Base-by-base conservation (phyloP, 2,888 invertebrate genomes). In the Disparrhopalites patrizii region DNA sequence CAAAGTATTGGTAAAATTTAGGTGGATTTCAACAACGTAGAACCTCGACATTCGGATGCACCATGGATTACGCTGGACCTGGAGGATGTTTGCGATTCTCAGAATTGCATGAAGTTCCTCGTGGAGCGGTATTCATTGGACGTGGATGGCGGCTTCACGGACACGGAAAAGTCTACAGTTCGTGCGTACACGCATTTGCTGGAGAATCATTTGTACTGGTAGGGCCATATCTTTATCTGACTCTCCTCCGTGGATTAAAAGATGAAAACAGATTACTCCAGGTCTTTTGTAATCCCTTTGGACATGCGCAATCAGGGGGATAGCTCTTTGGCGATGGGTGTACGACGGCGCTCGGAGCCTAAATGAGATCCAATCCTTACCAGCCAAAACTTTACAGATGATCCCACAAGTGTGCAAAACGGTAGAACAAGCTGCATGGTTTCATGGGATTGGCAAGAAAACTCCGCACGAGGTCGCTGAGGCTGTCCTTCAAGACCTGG, bases 171-270 rank as follows among this genome's bases (percentile, higher is more conserved):
- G 23, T 50, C 70, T n/a, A 57, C 66, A 18, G 56, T 68, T 20
- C 60, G 64, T n/a, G 73, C 73, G 0, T 70, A 68, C 64, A 68
- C 55, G 13, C 74, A 74, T 56, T 56, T 74, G 3, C 60, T 74
- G 25, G 73, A 74, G 30, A 67, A 74, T 36, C 73, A 74, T 66
- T 56, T 74, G 31, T 73, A 72, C 62, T 74, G 74, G 73, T 73
- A 62, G 51, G 38, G 18, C 54, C 18, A 8, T 30, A 27, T 57
- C 3, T 38, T 38, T 25, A 25, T 25, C 57, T 27, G 58, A 3
- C n/a, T 23, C 4, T 54, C 47, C 18, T 7, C 8, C 8, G 20
- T 5, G 10, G 3, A 51, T 20, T 51, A 27, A 47, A 20, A n/a
- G n/a, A n/a, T n/a, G n/a, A n/a, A n/a, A n/a, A n/a, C n/a, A n/a